Conservation (phyloP, 2,888 invertebrate genomes). For the Catocala sponsa region DNA sequence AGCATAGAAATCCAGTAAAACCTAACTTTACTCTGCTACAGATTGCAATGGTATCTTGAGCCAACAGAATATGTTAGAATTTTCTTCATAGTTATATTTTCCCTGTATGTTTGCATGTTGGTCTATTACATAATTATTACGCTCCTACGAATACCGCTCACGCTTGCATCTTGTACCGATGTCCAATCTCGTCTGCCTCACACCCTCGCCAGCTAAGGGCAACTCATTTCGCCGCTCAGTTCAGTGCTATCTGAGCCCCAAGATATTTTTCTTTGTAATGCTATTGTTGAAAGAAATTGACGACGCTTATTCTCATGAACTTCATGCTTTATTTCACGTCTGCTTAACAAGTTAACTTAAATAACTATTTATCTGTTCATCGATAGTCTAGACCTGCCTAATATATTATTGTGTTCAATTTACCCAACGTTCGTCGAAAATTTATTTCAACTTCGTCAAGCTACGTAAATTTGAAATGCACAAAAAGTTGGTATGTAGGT, state of each 20-base stretch:
- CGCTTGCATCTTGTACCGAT: conserved; percentile 49
- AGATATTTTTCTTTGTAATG: conserved; percentile 86
- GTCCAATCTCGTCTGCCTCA: conserved; percentile 79
- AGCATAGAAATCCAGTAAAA: too few species aligned
- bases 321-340: conserved; percentile 39
- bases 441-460: neutral
- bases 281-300: conserved; percentile 78
- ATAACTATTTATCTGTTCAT: conserved; percentile 17
- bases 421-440: neutral
- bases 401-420: neutral
- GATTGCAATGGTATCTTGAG: too few species aligned
- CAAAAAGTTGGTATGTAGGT: conserved; percentile 21
- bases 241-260: conserved; percentile 78
- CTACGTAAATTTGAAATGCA: conserved; percentile 3
- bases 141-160: conserved; percentile 19
- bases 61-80: too few species aligned
- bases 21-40: too few species aligned
- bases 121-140: too few species aligned
- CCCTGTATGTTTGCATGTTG: too few species aligned
- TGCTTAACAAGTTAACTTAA: conserved; percentile 11
- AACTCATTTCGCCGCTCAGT: conserved; percentile 85
- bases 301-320: conserved; percentile 58
- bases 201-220: conserved; percentile 85
- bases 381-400: conserved; percentile 4
- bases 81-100: too few species aligned